Evolutionary conservation across 2,888 invertebrate genomes (phyloP).

Genomic region (Trisateles emortualis): DNA sequence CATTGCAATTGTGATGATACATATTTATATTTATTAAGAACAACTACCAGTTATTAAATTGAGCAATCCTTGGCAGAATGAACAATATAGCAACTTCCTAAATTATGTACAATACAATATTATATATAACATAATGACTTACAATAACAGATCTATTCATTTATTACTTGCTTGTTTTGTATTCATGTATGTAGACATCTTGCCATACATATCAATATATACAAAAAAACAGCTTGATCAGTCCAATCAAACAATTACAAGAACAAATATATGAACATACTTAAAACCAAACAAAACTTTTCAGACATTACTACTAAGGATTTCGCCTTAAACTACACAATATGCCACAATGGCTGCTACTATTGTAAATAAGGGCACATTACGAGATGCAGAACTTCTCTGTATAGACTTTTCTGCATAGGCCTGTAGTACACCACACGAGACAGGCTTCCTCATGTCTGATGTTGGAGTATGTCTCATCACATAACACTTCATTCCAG

Average conservation of each 20-base stretch:
- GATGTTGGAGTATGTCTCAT: slow-evolving; percentile 60
- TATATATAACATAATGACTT: neutral
- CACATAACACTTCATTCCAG: slow-evolving; percentile 76
- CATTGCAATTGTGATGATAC: neutral
- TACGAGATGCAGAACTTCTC: slow-evolving; percentile 65
- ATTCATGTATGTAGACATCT: neutral
- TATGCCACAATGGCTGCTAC: slow-evolving; percentile 58
- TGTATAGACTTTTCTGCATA: slow-evolving; percentile 73
- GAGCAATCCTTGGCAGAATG: slow-evolving; percentile 21
- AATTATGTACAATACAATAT: neutral
- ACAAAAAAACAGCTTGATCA: neutral
- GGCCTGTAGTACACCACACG: slow-evolving; percentile 73
- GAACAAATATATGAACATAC: neutral
- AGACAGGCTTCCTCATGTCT: slow-evolving; percentile 68
- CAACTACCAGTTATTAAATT: slow-evolving; percentile 17
- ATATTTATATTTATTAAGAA: neutral
- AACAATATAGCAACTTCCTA: neutral
- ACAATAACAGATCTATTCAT: slow-evolving; percentile 22
- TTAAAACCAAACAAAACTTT: slow-evolving; percentile 2
- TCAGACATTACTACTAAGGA: slow-evolving; percentile 5
- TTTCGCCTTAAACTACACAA: slow-evolving; percentile 37
- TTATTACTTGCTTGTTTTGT: neutral
- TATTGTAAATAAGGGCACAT: slow-evolving; percentile 63
- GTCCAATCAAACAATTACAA: neutral
- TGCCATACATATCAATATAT: neutral